Evolutionary conservation across 2,113 vertebrate genomes (phyloP), one percentile per base, ranked within the genome.

Genomic region (Hymenochirus boettgeri): DNA sequence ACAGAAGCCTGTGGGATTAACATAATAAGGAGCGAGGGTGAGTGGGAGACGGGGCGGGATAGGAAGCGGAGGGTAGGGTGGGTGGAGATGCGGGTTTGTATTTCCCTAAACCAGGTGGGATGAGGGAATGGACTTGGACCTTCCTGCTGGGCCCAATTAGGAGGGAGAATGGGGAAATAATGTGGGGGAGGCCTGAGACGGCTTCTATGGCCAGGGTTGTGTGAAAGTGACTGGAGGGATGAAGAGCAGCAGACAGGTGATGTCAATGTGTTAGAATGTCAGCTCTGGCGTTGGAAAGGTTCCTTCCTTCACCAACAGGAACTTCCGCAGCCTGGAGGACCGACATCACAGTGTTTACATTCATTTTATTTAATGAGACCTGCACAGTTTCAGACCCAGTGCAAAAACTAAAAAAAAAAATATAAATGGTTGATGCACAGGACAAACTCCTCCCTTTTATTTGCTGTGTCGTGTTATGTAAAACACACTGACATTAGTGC

Each of bases 1-100:
- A 60, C n/a, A n/a, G n/a, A 60, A 69, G 56, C 65, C 65, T 57
- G 65, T 56, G 65, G 60, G 57, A 60, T 45, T 45, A 52, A 53
- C 46, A 51, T 17, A 58, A 50, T 35, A 58, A 50, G 29, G 26
- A 37, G 15, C 50, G 17, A 29, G 21, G 64, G 64, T 66, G 52
- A 66, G 64, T 58, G 47, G 17, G 51, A 18, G 29, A 21, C 15
- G 25, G 15, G 29, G 11, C 6, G 33, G 23, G 46, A 21, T 27
- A 19, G 19, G 21, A 39, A 37, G 31, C n/a, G n/a, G n/a, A n/a
- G n/a, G n/a, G n/a, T n/a, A n/a, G n/a, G n/a, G n/a, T n/a, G n/a
- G n/a, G n/a, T n/a, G n/a, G n/a, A n/a, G 33, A n/a, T n/a, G n/a
- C n/a, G n/a, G n/a, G n/a, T n/a, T n/a, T n/a, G n/a, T n/a, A n/a